Percentiles rank a stretch among this genome's conserved stretches.
Conservation (phyloP, 2,888 invertebrate genomes). For the Muscina levida region DNA sequence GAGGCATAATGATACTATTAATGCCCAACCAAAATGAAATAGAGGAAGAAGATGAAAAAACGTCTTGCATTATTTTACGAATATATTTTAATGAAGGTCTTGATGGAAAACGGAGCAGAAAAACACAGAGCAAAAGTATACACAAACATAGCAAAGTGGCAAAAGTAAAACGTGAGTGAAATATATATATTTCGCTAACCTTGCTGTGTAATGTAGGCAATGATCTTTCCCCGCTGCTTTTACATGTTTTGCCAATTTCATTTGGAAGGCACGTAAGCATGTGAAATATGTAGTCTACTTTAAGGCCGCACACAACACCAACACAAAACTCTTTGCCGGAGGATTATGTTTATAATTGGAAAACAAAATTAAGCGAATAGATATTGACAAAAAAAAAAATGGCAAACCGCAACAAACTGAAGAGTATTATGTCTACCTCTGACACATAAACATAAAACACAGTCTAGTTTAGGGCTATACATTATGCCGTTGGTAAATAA, state of each 20-base stretch:
- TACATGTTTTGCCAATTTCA: not conserved
- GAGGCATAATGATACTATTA: constrained; percentile 28
- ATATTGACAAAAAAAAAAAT: not conserved
- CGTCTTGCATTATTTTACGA: constrained; percentile 25
- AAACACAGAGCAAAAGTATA: not conserved
- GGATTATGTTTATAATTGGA: constrained; percentile 41
- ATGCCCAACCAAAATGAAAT: not conserved
- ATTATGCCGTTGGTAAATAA: no score
- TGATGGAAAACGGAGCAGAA: not conserved
- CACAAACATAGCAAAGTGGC: not conserved
- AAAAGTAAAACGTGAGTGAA: constrained; percentile 29
- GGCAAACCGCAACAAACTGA: not conserved
- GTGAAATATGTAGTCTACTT: constrained; percentile 43
- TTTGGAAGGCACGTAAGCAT: constrained; percentile 34
- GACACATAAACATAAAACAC: no score
- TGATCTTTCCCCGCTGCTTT: constrained; percentile 9
- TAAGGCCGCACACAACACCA: constrained; percentile 19
- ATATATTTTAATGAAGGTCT: constrained; percentile 2
- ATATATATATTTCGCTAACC: constrained; percentile 24
- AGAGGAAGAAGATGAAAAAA: constrained; percentile 1
- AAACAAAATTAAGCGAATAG: constrained; percentile 27
- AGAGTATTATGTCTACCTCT: not conserved
- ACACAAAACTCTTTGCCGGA: not conserved
- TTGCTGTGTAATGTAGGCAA: constrained; percentile 47
- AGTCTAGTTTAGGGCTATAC: not conserved